Evolutionary conservation across 2,888 invertebrate species (phyloP).

Genomic region (Erebia aethiops): DNA sequence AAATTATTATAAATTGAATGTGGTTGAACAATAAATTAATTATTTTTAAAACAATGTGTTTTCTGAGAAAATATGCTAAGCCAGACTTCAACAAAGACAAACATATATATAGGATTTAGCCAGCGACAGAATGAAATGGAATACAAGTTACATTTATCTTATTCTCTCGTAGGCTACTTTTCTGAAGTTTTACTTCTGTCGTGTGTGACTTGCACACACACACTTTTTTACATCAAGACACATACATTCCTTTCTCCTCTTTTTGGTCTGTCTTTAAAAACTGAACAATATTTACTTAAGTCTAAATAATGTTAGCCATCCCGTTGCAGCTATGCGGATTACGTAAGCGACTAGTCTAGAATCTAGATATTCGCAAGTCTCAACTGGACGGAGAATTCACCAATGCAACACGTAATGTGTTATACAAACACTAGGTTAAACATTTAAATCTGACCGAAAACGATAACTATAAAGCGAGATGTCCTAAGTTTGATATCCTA

Average conservation of each 20-base stretch:
- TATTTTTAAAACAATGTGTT: no score
- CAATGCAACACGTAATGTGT: slow-evolving; percentile 32
- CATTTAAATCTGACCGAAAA: slow-evolving; percentile 7
- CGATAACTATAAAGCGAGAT: neutral
- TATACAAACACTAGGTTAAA: slow-evolving; percentile 35
- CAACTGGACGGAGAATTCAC: slow-evolving; percentile 31
- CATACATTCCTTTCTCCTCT: neutral
- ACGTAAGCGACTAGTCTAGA: slow-evolving; percentile 35
- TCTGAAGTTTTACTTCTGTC: no score
- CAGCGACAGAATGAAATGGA: no score
- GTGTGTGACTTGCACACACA: no score
- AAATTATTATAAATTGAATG: no score
- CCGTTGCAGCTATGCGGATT: slow-evolving; percentile 17
- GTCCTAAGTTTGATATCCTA: neutral
- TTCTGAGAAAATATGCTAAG: no score
- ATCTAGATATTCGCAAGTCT: slow-evolving; percentile 27
- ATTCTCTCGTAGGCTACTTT: no score
- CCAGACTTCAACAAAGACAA: no score
- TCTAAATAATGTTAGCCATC: slow-evolving; percentile 13
- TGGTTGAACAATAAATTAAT: no score
- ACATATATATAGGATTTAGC: no score
- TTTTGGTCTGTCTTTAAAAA: neutral
- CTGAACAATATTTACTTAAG: slow-evolving; percentile 5
- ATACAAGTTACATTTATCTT: no score
- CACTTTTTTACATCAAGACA: no score